A percentile compares a stretch with the other conserved stretches of the same genome.
These are phyloP conservation scores for Nibea albiflora DNA, from an alignment of 2,113 vertebrate species.

Conservation along the genomic window DNA sequence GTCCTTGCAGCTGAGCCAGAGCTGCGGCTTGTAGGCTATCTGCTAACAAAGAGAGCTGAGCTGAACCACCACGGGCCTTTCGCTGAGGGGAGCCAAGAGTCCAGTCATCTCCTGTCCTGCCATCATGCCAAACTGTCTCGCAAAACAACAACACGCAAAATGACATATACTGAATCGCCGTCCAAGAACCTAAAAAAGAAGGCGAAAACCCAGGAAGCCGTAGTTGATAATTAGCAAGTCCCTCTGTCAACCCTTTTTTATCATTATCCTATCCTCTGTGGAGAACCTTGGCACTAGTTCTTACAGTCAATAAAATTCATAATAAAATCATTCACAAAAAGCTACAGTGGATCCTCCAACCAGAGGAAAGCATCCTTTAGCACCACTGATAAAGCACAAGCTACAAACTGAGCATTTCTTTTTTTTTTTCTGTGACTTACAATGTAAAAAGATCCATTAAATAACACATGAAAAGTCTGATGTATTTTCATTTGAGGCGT, in stretches of 20 bases:
- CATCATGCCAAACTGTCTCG: constrained; percentile 21
- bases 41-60: constrained; percentile 85
- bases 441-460: too few species aligned
- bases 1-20: constrained; percentile 89
- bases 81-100: constrained; percentile 46
- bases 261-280: constrained; percentile 1
- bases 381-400: background rate
- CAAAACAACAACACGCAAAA: constrained; percentile 42
- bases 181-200: background rate
- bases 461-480: background rate
- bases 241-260: background rate
- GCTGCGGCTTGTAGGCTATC: constrained; percentile 85
- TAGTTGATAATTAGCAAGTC: constrained; percentile 1
- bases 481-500: background rate
- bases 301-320: constrained; percentile 4
- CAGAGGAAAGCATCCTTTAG: background rate
- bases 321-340: constrained; percentile 37
- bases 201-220: background rate
- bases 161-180: background rate
- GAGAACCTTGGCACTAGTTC: constrained; percentile 9
- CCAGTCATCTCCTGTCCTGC: constrained; percentile 24
- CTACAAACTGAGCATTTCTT: background rate
- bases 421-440: too few species aligned
- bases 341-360: constrained; percentile 18
- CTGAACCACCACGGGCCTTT: constrained; percentile 56